phyloP scores from a whole-genome alignment of 2,113 vertebrate species.

The Urocitellus parryii region DNA sequence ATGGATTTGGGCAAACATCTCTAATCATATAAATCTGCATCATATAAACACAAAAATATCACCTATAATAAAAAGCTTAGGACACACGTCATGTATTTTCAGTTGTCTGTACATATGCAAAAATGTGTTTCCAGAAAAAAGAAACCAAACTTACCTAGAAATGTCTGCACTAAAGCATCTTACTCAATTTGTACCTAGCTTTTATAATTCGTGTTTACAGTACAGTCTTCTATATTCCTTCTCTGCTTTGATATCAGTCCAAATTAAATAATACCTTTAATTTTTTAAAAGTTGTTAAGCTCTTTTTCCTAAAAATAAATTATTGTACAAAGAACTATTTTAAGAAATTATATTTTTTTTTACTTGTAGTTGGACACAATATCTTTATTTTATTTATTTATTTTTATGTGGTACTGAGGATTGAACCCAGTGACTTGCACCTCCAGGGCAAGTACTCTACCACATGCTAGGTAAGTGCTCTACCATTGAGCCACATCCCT shows the following conservation, averaged over 20 bases:
- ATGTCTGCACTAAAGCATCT: neutral
- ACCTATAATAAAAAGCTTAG: constrained; percentile 27
- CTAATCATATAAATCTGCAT: constrained; percentile 1
- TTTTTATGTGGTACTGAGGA: no score
- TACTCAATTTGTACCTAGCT: neutral
- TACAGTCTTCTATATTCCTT: neutral
- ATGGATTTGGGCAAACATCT: neutral
- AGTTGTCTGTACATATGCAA: neutral
- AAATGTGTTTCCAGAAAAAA: neutral
- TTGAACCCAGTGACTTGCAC: no score
- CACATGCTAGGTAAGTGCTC: no score
- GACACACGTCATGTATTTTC: neutral
- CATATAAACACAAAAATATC: constrained; percentile 3
- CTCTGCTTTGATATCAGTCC: constrained; percentile 16
- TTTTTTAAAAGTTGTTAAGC: neutral
- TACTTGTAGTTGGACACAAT: no score
- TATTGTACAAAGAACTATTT: neutral
- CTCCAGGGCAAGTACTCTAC: no score
- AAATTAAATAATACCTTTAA: neutral
- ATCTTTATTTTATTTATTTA: no score
- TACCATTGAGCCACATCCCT: no score
- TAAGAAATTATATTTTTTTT: neutral
- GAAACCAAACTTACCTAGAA: neutral
- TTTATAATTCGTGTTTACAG: constrained; percentile 26
- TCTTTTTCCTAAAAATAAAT: neutral